phyloP scores from a whole-genome alignment of 2,888 invertebrate species.

The Trissoscelio sp. region DNA sequence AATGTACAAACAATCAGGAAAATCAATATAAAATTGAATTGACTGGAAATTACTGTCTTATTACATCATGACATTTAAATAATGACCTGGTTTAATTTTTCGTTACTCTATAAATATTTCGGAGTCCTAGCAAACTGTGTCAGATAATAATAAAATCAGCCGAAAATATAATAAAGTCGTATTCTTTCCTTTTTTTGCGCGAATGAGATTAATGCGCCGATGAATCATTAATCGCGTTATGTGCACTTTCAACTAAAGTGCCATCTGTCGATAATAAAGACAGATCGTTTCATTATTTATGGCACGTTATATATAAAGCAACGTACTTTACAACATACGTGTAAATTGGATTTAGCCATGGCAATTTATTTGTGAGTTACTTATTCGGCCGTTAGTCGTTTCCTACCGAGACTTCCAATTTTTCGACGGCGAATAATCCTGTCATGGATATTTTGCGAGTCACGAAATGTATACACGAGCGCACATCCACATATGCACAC shows the following conservation, averaged over 20 bases:
- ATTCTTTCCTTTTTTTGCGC: not conserved
- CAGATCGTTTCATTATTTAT: slow-evolving; percentile 42
- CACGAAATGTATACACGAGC: not conserved
- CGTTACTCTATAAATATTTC: slow-evolving; percentile 9
- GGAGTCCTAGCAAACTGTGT: slow-evolving; percentile 17
- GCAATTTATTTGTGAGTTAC: slow-evolving; percentile 57
- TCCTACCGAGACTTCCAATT: slow-evolving; percentile 49
- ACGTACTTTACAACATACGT: slow-evolving; percentile 11
- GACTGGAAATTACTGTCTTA: too few relatives aligned
- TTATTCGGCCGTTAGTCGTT: slow-evolving; percentile 43
- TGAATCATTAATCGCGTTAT: slow-evolving; percentile 43
- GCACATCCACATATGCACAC: not conserved
- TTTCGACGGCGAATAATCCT: slow-evolving; percentile 42
- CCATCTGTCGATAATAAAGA: slow-evolving; percentile 55
- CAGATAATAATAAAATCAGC: slow-evolving; percentile 30
- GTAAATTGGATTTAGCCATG: slow-evolving; percentile 53
- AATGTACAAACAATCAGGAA: too few relatives aligned
- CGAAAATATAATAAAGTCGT: slow-evolving; percentile 29
- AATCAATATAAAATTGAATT: too few relatives aligned
- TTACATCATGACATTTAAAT: not conserved
- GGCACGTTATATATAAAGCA: slow-evolving; percentile 26
- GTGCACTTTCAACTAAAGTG: slow-evolving; percentile 22
- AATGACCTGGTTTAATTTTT: slow-evolving; percentile 13
- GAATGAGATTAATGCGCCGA: slow-evolving; percentile 28
- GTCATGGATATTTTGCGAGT: slow-evolving; percentile 38